A percentile compares a stretch with the other conserved stretches of the same genome.
phyloP scores from a whole-genome alignment of 2,113 vertebrate species.

The Globicephala melas region DNA sequence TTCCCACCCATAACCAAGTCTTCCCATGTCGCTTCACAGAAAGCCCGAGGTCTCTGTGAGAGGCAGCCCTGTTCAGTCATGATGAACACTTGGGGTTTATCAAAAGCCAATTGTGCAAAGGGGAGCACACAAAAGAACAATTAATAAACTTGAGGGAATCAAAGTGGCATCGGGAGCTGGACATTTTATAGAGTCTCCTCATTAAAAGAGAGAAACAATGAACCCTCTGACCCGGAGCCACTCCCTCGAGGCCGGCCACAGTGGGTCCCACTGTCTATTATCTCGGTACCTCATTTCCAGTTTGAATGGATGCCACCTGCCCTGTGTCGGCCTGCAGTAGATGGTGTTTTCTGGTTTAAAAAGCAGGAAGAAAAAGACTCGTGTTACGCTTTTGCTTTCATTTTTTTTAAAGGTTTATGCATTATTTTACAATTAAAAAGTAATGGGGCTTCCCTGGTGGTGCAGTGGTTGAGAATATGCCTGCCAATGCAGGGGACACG shows the following conservation, averaged over 20 bases:
- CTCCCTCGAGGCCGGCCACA: background rate
- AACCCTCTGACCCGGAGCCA: slow-evolving; percentile 20
- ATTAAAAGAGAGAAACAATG: slow-evolving; percentile 58
- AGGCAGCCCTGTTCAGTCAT: background rate
- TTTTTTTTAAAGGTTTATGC: too few species aligned
- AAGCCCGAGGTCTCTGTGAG: slow-evolving; percentile 32
- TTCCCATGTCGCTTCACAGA: background rate
- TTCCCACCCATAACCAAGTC: background rate
- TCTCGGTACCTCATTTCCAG: slow-evolving; percentile 29
- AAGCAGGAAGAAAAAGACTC: slow-evolving; percentile 30
- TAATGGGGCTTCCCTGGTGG: too few species aligned
- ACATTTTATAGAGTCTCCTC: slow-evolving; percentile 47
- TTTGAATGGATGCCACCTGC: slow-evolving; percentile 45
- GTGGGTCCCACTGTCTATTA: background rate
- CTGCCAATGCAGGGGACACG: too few species aligned
- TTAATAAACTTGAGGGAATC: slow-evolving; percentile 70
- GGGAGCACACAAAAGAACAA: slow-evolving; percentile 47
- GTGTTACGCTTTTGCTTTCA: slow-evolving; percentile 37
- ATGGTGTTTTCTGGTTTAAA: slow-evolving; percentile 52
- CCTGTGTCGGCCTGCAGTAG: slow-evolving; percentile 34
- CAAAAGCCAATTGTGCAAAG: slow-evolving; percentile 70
- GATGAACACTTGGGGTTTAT: slow-evolving; percentile 51
- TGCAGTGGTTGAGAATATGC: too few species aligned
- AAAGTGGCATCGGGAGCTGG: slow-evolving; percentile 44
- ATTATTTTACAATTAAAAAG: too few species aligned